phyloP scores from a whole-genome alignment of 2,113 vertebrate genomes.

The Microcebus lehilahytsara region DNA sequence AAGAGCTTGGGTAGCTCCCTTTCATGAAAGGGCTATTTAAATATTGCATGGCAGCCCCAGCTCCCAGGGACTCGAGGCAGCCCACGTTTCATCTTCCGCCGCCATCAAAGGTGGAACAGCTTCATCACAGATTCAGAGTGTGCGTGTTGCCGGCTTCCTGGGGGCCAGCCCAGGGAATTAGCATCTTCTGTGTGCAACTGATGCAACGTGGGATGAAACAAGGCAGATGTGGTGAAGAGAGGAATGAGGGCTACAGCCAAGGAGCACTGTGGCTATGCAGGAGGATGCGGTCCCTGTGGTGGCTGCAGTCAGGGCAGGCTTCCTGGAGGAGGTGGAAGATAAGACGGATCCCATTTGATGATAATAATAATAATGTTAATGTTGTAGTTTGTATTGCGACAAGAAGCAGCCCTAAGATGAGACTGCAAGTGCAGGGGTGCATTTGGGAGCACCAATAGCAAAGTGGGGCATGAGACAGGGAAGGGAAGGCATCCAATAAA shows the following conservation, averaged over 20 bases:
- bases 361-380: not conserved
- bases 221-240: not conserved
- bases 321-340: not conserved
- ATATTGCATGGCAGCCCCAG: constrained; percentile 80
- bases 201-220: constrained; percentile 27
- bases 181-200: constrained; percentile 59
- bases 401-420: not conserved
- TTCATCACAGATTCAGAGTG: constrained; percentile 67
- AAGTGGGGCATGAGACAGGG: not conserved
- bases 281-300: not conserved
- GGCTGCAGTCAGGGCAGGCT: not conserved
- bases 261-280: not conserved
- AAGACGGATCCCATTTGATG: not conserved
- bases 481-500: not conserved
- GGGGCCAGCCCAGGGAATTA: constrained; percentile 65
- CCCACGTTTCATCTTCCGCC: constrained; percentile 76
- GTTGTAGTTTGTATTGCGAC: not conserved
- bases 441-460: not conserved
- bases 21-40: constrained; percentile 80
- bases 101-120: constrained; percentile 69
- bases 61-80: constrained; percentile 71
- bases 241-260: not conserved
- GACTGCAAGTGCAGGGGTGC: not conserved
- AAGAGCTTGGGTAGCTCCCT: constrained; percentile 66
- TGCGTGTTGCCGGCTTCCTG: constrained; percentile 47